Evolutionary conservation across 2,797 vertebrate species (phyloP).

Genomic region (Adrianichthys oophorus): DNA sequence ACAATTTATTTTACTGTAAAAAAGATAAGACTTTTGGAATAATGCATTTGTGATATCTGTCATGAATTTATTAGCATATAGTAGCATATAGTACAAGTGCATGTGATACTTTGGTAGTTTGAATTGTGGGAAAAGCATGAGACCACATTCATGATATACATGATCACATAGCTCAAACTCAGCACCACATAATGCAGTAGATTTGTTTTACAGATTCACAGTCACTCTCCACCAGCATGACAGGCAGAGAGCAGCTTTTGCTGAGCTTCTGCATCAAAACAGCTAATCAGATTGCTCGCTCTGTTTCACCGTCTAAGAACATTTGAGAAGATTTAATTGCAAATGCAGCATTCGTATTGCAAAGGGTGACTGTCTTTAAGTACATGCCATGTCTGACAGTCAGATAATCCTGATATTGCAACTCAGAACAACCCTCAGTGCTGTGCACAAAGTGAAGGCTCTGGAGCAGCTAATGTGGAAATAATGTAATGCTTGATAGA

Average conservation of each 20-base stretch:
- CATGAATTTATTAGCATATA: constrained; percentile 5
- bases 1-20: too few species aligned
- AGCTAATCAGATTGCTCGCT: neutral
- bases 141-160: constrained; percentile 16
- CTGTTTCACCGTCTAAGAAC: neutral
- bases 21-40: too few species aligned
- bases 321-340: neutral
- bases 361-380: neutral
- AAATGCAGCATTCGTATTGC: neutral
- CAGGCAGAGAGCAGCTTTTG: constrained; percentile 4
- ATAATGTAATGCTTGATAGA: neutral
- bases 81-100: constrained; percentile 9
- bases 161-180: constrained; percentile 19
- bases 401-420: neutral
- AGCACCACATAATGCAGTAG: constrained; percentile 9
- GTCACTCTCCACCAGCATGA: constrained; percentile 1
- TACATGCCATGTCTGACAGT: neutral
- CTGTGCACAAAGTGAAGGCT: neutral
- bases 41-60: neutral
- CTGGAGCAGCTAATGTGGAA: neutral
- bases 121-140: neutral
- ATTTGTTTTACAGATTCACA: constrained; percentile 18
- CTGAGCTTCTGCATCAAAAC: neutral
- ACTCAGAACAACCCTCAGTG: neutral
- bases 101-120: neutral